These are phyloP conservation scores for Enteromius trimaculatus DNA, from an alignment of 2,797 vertebrate species.

Conservation along the genomic window DNA sequence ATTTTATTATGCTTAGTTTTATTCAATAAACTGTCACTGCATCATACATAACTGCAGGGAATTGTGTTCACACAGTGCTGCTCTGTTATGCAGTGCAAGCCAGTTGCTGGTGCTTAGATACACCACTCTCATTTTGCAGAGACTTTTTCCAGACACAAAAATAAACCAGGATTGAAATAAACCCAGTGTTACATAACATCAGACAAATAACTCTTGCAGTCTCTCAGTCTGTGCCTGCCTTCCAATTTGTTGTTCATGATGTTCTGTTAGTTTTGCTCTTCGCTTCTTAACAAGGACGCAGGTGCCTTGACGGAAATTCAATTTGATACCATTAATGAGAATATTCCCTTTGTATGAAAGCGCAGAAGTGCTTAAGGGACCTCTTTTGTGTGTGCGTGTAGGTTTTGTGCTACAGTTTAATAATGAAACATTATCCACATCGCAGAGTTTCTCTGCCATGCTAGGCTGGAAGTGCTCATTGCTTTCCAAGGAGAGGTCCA, in stretches of 20 bases:
- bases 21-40: conserved; percentile 36
- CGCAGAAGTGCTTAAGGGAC: conserved; percentile 33
- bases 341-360: conserved; percentile 44
- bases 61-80: conserved; percentile 47
- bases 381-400: conserved; percentile 34
- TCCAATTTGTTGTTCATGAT: conserved; percentile 63
- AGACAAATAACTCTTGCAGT: conserved; percentile 61
- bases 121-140: conserved; percentile 51
- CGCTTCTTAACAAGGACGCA: conserved; percentile 57
- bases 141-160: conserved; percentile 53
- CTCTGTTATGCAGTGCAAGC: conserved; percentile 51
- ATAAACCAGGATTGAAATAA: conserved; percentile 63
- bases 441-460: background rate
- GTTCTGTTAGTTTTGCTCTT: conserved; percentile 58
- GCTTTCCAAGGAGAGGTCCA: conserved; percentile 21
- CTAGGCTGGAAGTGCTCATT: background rate
- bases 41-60: conserved; percentile 49
- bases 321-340: conserved; percentile 59
- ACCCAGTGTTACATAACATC: conserved; percentile 61
- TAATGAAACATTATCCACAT: conserved; percentile 38
- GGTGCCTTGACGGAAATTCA: conserved; percentile 59
- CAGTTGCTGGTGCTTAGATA: conserved; percentile 41
- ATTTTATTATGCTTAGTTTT: conserved; percentile 31
- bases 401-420: conserved; percentile 46
- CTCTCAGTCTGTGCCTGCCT: conserved; percentile 45